phyloP scores from a whole-genome alignment of 1,140 invertebrate species.

The Lordiphosa stackelbergi region DNA sequence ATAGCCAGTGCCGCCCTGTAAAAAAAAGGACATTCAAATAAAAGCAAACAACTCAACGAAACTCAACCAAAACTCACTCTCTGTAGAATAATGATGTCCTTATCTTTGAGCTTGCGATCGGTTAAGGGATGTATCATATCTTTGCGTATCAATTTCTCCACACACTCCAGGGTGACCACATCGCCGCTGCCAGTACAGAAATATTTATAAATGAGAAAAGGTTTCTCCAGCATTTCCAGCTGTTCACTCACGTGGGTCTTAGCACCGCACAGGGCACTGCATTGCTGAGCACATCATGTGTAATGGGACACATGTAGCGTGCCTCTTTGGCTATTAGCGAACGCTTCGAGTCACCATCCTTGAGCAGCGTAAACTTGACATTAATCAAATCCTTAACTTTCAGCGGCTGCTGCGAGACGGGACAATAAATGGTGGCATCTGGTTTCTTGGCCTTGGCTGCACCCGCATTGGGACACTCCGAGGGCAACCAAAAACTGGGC shows the following conservation, averaged over 20 bases:
- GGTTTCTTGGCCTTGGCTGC: slow-evolving; percentile 88
- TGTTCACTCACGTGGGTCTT: slow-evolving; percentile 86
- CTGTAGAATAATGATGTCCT: slow-evolving; percentile 95
- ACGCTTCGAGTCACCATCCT: slow-evolving; percentile 89
- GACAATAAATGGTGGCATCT: slow-evolving; percentile 94
- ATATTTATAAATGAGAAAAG: not conserved
- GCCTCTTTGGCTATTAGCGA: slow-evolving; percentile 90
- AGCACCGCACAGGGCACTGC: slow-evolving; percentile 95
- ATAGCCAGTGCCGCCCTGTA: slow-evolving; percentile 96
- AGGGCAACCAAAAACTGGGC: slow-evolving; percentile 98
- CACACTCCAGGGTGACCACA: slow-evolving; percentile 97
- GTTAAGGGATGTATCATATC: slow-evolving; percentile 98
- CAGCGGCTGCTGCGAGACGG: slow-evolving; percentile 92
- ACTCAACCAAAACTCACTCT: slow-evolving; percentile 80
- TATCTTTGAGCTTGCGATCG: slow-evolving; percentile 90
- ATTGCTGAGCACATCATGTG: slow-evolving; percentile 96
- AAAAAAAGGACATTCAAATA: not conserved
- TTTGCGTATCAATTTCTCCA: slow-evolving; percentile 97
- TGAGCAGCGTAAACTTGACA: slow-evolving; percentile 95
- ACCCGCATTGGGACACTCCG: slow-evolving; percentile 92
- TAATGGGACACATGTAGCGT: slow-evolving; percentile 98
- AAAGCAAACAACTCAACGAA: not conserved
- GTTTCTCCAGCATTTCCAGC: rapidly evolving
- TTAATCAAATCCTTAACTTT: slow-evolving; percentile 94
- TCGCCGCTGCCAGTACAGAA: slow-evolving; percentile 81